These are phyloP conservation scores for Lymantria dispar DNA, from an alignment of 2,888 invertebrate genomes.

Conservation along the genomic window DNA sequence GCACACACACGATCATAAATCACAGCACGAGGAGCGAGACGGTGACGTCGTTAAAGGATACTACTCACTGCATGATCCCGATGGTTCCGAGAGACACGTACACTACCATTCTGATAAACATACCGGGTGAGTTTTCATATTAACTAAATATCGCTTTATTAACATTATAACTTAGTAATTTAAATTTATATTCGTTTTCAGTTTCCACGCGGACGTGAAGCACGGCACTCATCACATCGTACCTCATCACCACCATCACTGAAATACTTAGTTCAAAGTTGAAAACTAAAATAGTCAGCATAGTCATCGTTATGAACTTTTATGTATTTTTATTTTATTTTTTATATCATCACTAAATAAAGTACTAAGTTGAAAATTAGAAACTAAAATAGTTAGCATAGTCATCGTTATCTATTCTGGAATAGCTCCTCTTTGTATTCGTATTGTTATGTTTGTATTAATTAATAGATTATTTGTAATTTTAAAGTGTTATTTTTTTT, in stretches of 20 bases:
- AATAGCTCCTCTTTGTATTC: too few species aligned
- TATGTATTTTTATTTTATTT: too few species aligned
- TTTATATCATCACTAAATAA: constrained; percentile 23
- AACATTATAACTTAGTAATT: neutral
- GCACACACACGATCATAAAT: constrained; percentile 80
- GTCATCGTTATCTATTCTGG: neutral
- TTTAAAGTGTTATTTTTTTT: too few species aligned
- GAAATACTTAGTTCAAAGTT: neutral
- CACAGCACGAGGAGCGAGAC: constrained; percentile 71
- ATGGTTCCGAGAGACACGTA: constrained; percentile 57
- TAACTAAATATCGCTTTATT: too few species aligned
- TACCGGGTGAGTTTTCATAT: constrained; percentile 25
- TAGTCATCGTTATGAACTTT: neutral
- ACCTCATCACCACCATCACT: constrained; percentile 22
- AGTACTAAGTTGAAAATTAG: too few species aligned
- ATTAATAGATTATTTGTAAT: too few species aligned
- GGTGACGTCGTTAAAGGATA: constrained; percentile 81
- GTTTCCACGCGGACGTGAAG: constrained; percentile 38
- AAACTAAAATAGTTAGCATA: too few species aligned
- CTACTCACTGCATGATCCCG: constrained; percentile 73
- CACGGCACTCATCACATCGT: constrained; percentile 35
- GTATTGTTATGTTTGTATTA: too few species aligned
- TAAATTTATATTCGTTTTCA: constrained; percentile 10
- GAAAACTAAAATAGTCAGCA: neutral
- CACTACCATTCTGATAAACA: constrained; percentile 74